These are phyloP conservation scores for Patella ulyssiponensis DNA, from an alignment of 2,888 invertebrate genomes.

Conservation along the genomic window DNA sequence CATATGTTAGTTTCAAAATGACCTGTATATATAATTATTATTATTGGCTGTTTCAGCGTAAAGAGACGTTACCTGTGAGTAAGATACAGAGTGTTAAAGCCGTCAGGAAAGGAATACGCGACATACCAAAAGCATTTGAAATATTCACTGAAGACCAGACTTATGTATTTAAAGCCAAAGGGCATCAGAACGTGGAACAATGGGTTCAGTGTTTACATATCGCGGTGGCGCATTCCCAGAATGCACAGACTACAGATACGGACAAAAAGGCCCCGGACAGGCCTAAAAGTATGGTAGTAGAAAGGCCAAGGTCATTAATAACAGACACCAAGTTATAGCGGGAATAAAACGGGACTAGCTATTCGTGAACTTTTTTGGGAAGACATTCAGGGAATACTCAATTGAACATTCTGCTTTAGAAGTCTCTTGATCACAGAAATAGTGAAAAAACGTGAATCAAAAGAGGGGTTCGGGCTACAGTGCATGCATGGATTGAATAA, in stretches of 20 bases:
- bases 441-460: too few species aligned
- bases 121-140: conserved; percentile 96
- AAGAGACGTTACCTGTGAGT: conserved; percentile 87
- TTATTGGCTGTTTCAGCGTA: conserved; percentile 76
- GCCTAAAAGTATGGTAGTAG: conserved; percentile 41
- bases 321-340: conserved; percentile 50
- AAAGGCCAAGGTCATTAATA: conserved; percentile 44
- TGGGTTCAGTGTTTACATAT: conserved; percentile 95
- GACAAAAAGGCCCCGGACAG: conserved; percentile 11
- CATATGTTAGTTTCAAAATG: too few species aligned
- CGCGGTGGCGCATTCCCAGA: conserved; percentile 89
- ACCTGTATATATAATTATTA: too few species aligned
- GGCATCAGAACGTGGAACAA: conserved; percentile 93
- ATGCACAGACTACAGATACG: conserved; percentile 21
- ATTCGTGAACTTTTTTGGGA: too few species aligned
- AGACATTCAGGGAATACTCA: too few species aligned
- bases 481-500: too few species aligned
- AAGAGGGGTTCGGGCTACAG: too few species aligned
- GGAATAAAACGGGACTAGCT: neutral
- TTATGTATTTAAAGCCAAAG: conserved; percentile 93
- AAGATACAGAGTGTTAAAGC: conserved; percentile 96
- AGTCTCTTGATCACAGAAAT: too few species aligned
- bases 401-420: too few species aligned
- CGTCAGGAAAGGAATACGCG: conserved; percentile 85
- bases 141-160: conserved; percentile 90